Evolutionary conservation across 2,888 invertebrate genomes (phyloP).

Genomic region (Trachelus tabidus): DNA sequence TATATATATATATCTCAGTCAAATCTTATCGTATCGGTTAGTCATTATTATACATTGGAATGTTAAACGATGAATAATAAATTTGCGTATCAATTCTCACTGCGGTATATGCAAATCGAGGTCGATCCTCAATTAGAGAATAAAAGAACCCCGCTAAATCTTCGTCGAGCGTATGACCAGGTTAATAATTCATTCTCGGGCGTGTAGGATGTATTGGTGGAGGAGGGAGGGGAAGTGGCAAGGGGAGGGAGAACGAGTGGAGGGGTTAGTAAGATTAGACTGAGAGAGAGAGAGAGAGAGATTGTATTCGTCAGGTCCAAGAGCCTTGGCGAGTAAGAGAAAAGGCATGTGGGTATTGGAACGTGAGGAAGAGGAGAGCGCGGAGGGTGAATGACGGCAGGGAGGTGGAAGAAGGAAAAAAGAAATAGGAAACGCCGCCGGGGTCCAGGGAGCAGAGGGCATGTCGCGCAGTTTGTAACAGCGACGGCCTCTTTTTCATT

Average conservation of each 20-base stretch:
- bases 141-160: neutral
- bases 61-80: neutral
- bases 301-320: no score
- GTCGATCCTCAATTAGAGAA: slow-evolving; percentile 5
- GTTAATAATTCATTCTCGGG: neutral
- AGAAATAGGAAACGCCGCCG: neutral
- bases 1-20: no score
- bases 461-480: slow-evolving; percentile 3
- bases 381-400: neutral
- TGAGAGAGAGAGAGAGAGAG: neutral
- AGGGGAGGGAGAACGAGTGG: no score
- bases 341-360: no score
- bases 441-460: neutral
- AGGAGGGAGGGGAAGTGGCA: rapidly evolving
- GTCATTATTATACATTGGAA: neutral
- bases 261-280: neutral
- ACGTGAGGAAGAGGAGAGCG: neutral
- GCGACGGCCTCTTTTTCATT: slow-evolving; percentile 7
- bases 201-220: neutral
- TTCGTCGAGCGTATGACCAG: neutral
- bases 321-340: no score
- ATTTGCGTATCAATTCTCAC: slow-evolving; percentile 1
- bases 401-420: neutral
- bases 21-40: neutral
- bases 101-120: neutral